Evolutionary conservation across 2,888 invertebrate species (phyloP).

Genomic region (Ennomos quercinarius): DNA sequence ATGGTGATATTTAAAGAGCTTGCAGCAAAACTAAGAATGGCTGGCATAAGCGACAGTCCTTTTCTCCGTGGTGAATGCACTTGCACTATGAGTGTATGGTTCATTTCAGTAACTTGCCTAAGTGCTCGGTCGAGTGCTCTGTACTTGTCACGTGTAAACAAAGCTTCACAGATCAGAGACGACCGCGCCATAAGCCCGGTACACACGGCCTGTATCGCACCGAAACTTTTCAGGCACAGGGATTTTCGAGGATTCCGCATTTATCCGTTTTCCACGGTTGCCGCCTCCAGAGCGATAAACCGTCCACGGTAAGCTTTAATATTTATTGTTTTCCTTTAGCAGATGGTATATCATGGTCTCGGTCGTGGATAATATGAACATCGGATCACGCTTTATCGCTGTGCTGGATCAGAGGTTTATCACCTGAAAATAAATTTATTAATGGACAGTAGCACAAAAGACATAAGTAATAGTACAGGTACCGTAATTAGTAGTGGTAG

Average conservation of each 20-base stretch:
- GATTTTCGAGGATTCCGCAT: conserved; percentile 68
- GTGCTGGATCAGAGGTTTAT: background rate
- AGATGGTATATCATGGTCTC: conserved; percentile 41
- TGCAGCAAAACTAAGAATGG: too few species aligned
- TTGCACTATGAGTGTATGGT: too few species aligned
- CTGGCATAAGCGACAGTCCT: too few species aligned
- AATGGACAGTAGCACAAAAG: too few species aligned
- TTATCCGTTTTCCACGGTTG: conserved; percentile 75
- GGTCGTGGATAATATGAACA: conserved; percentile 18
- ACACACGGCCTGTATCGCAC: conserved; percentile 53
- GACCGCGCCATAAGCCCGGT: conserved; percentile 20
- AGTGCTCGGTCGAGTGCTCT: too few species aligned
- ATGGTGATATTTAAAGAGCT: too few species aligned
- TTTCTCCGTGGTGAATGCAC: too few species aligned
- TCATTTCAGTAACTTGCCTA: too few species aligned
- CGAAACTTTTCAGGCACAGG: conserved; percentile 59
- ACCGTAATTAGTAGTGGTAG: too few species aligned
- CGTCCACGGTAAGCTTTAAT: conserved; percentile 71
- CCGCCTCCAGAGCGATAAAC: conserved; percentile 68
- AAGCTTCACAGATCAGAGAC: conserved; percentile 11
- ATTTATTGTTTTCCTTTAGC: conserved; percentile 70
- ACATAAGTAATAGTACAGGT: too few species aligned
- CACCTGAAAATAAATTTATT: background rate
- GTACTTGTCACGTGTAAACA: background rate
- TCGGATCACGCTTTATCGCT: conserved; percentile 12